A percentile compares a stretch with the other conserved stretches of the same genome.
Conservation (phyloP, 2,797 vertebrate genomes). For the Cossypha dichroa region DNA sequence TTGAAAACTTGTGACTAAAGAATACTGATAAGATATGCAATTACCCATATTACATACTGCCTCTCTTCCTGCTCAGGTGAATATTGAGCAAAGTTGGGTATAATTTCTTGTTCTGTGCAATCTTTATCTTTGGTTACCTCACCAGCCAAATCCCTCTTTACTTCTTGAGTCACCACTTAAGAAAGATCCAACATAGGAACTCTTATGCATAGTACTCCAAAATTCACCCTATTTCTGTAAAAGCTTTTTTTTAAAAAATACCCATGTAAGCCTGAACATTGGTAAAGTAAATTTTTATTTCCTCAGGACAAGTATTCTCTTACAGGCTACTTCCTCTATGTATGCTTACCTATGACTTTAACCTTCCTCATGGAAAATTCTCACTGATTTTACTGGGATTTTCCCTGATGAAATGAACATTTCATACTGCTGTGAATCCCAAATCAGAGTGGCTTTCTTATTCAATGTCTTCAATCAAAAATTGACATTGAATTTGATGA, state of each 20-base stretch:
- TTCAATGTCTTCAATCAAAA: not conserved
- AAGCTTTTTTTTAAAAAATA: not conserved
- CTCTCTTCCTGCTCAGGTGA: not conserved
- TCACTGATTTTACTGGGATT: not conserved
- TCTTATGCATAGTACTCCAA: not conserved
- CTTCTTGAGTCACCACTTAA: not conserved
- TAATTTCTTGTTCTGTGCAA: not conserved
- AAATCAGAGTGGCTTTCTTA: not conserved
- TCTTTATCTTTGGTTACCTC: not conserved
- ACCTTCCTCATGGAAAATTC: not conserved
- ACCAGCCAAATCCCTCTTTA: not conserved
- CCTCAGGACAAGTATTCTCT: not conserved
- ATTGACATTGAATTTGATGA: not conserved
- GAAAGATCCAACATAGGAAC: not conserved
- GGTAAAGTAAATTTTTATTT: not conserved
- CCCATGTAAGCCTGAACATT: not conserved
- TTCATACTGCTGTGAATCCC: not conserved
- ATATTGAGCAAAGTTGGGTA: not conserved
- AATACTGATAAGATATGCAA: not conserved
- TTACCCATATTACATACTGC: not conserved
- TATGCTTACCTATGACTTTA: not conserved
- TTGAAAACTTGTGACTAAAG: not conserved
- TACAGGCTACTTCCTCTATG: not conserved
- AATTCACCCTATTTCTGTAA: not conserved
- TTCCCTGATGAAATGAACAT: not conserved